Evolutionary conservation across 2,888 invertebrate species (phyloP).

Genomic region (Drosophila mayaguana): DNA sequence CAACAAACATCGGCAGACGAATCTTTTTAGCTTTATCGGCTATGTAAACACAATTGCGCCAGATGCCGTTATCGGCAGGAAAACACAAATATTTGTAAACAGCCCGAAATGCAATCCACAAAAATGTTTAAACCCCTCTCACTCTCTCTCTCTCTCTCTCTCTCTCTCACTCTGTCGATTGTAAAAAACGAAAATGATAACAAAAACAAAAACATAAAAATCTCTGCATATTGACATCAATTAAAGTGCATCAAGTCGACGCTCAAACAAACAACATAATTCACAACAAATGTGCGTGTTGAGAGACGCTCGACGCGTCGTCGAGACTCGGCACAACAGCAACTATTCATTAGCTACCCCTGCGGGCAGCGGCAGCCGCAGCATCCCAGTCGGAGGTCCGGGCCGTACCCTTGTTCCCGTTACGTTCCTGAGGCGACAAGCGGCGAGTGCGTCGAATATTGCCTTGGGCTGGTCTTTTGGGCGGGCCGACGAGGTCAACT

Average conservation of each 20-base stretch:
- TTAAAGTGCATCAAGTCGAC: constrained; percentile 82
- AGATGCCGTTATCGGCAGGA: constrained; percentile 63
- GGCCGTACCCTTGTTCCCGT: constrained; percentile 65
- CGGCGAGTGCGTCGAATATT: constrained; percentile 65
- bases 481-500: constrained; percentile 68
- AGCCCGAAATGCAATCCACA: constrained; percentile 67
- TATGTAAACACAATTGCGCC: constrained; percentile 53
- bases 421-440: constrained; percentile 69
- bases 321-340: constrained; percentile 35
- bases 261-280: constrained; percentile 80
- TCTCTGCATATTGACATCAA: constrained; percentile 82
- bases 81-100: constrained; percentile 75
- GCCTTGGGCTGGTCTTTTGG: constrained; percentile 60
- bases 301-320: constrained; percentile 59
- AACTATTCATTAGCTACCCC: constrained; percentile 78
- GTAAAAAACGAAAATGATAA: not conserved
- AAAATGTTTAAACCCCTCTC: constrained; percentile 32
- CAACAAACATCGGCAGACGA: constrained; percentile 26
- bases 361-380: constrained; percentile 63
- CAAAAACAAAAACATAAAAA: constrained; percentile 41
- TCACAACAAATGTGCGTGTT: constrained; percentile 77
- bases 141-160: constrained; percentile 1
- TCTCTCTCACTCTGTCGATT: not conserved
- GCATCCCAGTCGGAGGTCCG: constrained; percentile 61
- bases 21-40: constrained; percentile 24